Base-by-base conservation (phyloP, 2,888 invertebrate species). In the Pandemis cinnamomeana region DNA sequence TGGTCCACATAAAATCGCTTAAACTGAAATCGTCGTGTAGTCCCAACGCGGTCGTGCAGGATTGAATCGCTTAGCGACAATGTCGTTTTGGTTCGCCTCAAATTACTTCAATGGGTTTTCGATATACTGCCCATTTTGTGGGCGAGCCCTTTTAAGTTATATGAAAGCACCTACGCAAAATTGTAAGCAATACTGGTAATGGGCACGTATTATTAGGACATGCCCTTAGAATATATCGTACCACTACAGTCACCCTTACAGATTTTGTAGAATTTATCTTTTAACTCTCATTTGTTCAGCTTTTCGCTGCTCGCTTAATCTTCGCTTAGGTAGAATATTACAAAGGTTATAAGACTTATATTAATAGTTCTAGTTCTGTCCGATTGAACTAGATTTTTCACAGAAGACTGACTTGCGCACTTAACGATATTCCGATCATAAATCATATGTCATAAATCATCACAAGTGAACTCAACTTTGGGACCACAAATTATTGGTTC, bases 41-140 rank as follows among this genome's bases (percentile, higher is more conserved):
- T 85, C 84, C 81, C 86, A 80, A 77, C 83, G 84, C 84, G 89
- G 87, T 86, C 86, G 85, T 86, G 83, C 82, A 82, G 86, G 89
- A 91, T 91, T 90, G 90, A 91, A 92, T 89, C 91, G 90, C 87
- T 91, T 89, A 89, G 88, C 87, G 90, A 87, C 89, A 88, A 88
- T 88, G 88, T 90, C 88, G 87, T 86, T 87, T 87, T 85, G 89
- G 89, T 85, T 87, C 84, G 83, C 91, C 91, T 89, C 91, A 91
- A 92, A 92, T 92, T 91, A 92, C 91, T 83, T 81, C 84, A 89
- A 91, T 91, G 87, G 89, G 85, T 90, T 91, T 89, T 89, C 91
- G 87, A 92, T 91, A 90, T 86, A 91, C 87, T 89, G 84, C 86
- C 85, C 86, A 87, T 89, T 89, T 83, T 79, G 82, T 70, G 78